Base-by-base conservation (phyloP, 2,113 vertebrate species). In the Leptodactylus fuscus region DNA sequence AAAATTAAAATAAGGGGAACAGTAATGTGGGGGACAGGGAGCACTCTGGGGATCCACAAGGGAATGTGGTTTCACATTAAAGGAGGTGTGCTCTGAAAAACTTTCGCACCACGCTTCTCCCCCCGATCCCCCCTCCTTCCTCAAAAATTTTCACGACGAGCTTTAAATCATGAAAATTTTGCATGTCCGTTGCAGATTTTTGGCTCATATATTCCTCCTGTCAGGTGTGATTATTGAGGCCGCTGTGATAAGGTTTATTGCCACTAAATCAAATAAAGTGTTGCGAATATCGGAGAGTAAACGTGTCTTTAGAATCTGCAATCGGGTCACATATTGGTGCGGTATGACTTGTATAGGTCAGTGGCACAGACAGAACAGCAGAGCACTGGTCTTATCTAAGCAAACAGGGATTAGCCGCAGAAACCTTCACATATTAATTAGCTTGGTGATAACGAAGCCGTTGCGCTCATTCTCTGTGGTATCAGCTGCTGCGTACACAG, bases 381-480 rank as follows among this genome's bases (percentile, higher is more conserved):
- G 58, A 27, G 15, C 36, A 1, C 29, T 15, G 29, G 10, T 11
- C 65, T 82, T 82, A 82, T 82, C 81, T 82, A 6, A 22, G 81
- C 62, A 71, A 71, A 71, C 65, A 82, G 65, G 5, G 65, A 71
- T 71, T 82, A 71, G 20, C 29, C 34, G 2, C 18, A 34, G 36
- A 71, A 51, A 70, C 81, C 81, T 82, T 82, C 81, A n/a, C 46
- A 18, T 82, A 82, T 82, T 82, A 82, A 82, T 82, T 82, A 82
- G 81, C n/a, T 53, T 1, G 0, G 65, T 38, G 81, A 82, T 82
- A 82, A 70, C 27, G 60, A 41, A n/a, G 58, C 55, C 18, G 11
- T 36, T 18, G 44, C 29, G 10, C 34, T 18, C 51, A 78, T 78
- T 51, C 27, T 82, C 11, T 32, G 60, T 24, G 18, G 32, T 71